Base-by-base conservation (phyloP, 2,888 invertebrate species). In the Cistogaster globosa region DNA sequence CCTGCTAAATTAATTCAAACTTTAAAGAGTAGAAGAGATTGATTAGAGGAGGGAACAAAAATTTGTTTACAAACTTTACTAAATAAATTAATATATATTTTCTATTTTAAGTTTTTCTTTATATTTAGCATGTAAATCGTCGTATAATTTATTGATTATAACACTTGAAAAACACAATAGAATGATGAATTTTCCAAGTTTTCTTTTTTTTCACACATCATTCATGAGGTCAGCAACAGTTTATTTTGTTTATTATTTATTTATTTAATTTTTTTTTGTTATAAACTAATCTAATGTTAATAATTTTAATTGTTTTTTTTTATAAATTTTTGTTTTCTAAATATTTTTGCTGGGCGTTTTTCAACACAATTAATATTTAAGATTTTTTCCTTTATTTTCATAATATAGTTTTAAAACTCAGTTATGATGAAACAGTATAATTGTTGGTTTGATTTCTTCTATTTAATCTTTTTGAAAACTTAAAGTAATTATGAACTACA, bases 121-220 rank as follows among this genome's bases (percentile, higher is more conserved):
- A 32, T 32, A 32, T 32, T 32, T 32, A 32, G 32, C 32, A 32
- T 32, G 8, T 32, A 6, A 5, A 32, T 5, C 32, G 32, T 32
- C 32, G 6, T 0, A 5, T 7, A 32, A 32, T 32, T 32, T 75
- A 55, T 57, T 74, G 60, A 65, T 80, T 75, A 55, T 85, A 85
- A 85, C 84, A 81, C 84, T 74, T 81, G 81, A 32, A 71, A 75
- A 85, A 82, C 63, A 75, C 74, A 81, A 71, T 63, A 85, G 81
- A 82, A 71, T 71, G 65, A 75, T 20, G 68, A 81, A 45, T 74
- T 68, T 55, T 67, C 77, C 63, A 63, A 78, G 69, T 80, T 57
- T 62, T 58, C 9, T 51, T 53, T 26, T 62, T 26, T 75, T 76
- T 45, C 69, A 63, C 22, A 68, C 80, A 77, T 81, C 57, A 81